A percentile compares a stretch with the other conserved stretches of the same genome.
Evolutionary conservation across 1,140 invertebrate genomes (phyloP).

Genomic region (Papilio machaon): DNA sequence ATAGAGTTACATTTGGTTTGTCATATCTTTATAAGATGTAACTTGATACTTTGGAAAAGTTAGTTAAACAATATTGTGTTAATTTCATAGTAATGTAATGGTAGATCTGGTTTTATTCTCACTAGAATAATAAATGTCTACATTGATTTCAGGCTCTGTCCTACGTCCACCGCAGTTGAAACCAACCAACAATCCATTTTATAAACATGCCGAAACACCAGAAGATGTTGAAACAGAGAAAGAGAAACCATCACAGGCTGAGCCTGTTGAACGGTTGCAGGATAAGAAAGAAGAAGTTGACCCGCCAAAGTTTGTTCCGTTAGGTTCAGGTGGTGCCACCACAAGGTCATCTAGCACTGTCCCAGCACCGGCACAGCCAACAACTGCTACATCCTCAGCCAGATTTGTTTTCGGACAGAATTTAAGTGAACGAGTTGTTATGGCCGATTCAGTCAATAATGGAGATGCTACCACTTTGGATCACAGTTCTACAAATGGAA

Average conservation of each 20-base stretch:
- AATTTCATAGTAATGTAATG: neutral
- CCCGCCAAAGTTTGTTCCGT: constrained; percentile 78
- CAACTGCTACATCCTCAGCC: constrained; percentile 67
- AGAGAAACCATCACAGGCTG: constrained; percentile 52
- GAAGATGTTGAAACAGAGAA: constrained; percentile 48
- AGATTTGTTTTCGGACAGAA: constrained; percentile 96
- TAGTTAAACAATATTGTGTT: too few relatives aligned
- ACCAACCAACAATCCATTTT: constrained; percentile 70
- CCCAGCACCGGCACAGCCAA: constrained; percentile 58
- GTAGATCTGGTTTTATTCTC: neutral
- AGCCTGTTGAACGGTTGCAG: constrained; percentile 60
- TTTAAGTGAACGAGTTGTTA: constrained; percentile 90
- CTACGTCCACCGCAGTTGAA: constrained; percentile 74
- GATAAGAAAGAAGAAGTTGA: constrained; percentile 61
- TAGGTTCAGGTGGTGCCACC: constrained; percentile 67
- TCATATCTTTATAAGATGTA: too few relatives aligned
- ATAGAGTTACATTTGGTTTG: too few relatives aligned
- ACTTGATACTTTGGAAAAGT: too few relatives aligned
- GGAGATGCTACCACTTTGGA: constrained; percentile 67
- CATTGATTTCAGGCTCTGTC: constrained; percentile 63
- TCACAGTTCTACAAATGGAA: constrained; percentile 82
- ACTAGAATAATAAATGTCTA: neutral
- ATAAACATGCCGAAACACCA: constrained; percentile 58
- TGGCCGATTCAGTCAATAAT: constrained; percentile 68
- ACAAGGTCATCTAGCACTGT: constrained; percentile 67